Evolutionary conservation across 2,888 invertebrate species (phyloP).

Genomic region (Eutolmus rufibarbis): DNA sequence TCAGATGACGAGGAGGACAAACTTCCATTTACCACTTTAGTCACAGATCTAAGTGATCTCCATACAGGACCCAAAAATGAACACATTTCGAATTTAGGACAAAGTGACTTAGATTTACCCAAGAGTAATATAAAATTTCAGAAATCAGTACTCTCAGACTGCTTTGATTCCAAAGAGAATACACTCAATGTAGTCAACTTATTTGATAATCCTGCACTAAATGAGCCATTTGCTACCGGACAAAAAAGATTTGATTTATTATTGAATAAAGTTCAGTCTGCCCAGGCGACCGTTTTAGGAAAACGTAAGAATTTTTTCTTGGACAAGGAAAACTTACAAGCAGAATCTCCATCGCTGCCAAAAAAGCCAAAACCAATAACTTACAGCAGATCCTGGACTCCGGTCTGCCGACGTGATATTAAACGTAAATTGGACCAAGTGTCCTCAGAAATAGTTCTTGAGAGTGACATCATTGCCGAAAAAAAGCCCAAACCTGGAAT

Average conservation of each 20-base stretch:
- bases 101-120: conserved; percentile 10
- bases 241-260: background rate
- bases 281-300: background rate
- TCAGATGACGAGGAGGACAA: conserved; percentile 57
- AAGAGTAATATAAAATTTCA: background rate
- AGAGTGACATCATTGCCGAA: background rate
- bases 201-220: background rate
- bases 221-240: background rate
- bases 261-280: background rate
- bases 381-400: background rate
- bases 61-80: background rate
- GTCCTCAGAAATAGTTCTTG: background rate
- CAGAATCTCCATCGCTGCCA: background rate
- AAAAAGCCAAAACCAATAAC: background rate
- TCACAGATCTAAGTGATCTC: conserved; percentile 34
- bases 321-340: background rate
- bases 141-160: background rate
- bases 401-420: background rate
- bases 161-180: background rate
- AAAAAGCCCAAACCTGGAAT: conserved; percentile 42
- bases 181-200: background rate
- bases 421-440: conserved; percentile 8
- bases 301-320: background rate
- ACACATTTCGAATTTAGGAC: conserved; percentile 19
- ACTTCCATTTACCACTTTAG: conserved; percentile 53